Evolutionary conservation across 2,888 invertebrate species (phyloP).

Genomic region (Galeruca laticollis): DNA sequence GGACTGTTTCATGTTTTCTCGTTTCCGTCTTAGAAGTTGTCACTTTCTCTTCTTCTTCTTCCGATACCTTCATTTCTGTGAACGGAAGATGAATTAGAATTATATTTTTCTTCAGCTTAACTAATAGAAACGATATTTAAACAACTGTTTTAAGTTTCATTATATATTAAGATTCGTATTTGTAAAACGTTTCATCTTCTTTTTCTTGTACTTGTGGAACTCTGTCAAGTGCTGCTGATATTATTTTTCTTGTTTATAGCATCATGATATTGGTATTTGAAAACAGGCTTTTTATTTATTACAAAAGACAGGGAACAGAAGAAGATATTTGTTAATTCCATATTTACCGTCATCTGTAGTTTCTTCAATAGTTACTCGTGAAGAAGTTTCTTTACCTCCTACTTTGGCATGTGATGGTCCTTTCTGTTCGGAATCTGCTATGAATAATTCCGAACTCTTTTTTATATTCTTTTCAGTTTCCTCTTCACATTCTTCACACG

Average conservation of each 20-base stretch:
- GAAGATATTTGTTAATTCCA: too few species aligned
- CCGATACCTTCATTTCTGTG: background rate
- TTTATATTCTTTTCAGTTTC: background rate
- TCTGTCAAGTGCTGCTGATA: too few species aligned
- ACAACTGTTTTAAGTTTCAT: too few species aligned
- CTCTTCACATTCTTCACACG: background rate
- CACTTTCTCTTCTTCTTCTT: background rate
- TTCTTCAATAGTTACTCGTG: background rate
- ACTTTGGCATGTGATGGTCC: background rate
- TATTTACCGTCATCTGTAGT: background rate
- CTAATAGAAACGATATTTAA: too few species aligned
- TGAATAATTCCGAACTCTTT: background rate
- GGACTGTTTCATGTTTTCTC: background rate
- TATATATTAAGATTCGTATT: too few species aligned
- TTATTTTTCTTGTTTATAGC: too few species aligned
- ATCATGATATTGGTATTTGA: too few species aligned
- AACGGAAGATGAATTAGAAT: background rate
- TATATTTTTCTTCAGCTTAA: background rate
- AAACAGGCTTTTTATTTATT: too few species aligned
- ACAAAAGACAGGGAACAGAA: too few species aligned
- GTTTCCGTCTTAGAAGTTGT: background rate
- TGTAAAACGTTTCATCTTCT: too few species aligned
- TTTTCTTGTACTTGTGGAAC: too few species aligned
- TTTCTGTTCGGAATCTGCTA: background rate
- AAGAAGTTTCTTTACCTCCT: background rate